Evolutionary conservation across 2,797 vertebrate genomes (phyloP), one percentile per base, ranked within the genome.

Genomic region (Lepidocolaptes lacrymiger): DNA sequence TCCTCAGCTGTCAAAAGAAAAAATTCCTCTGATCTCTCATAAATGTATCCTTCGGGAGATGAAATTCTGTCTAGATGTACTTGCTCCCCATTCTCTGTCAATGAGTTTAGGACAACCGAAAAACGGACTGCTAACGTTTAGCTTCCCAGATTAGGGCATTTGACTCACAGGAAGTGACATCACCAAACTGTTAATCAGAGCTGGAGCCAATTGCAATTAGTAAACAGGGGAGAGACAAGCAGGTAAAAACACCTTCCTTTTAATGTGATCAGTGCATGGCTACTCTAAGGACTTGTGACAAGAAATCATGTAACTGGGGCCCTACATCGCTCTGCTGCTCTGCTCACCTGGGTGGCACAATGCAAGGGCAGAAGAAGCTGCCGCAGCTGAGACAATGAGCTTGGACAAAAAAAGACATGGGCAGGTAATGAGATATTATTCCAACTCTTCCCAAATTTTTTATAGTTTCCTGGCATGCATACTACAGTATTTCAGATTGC

Each of bases 261-360:
- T 41, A 12, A 2, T 17, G 10, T 56, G 44, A 43, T 59, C 51
- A 58, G 37, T 5, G 4, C 41, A 36, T 43, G 37, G 9, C 14
- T 58, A 19, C 34, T 6, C 24, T 54, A n/a, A 69, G 43, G 28
- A 52, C 69, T 91, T 0, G 0, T 58, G 37, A 58, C 16, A 59
- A 66, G 41, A 56, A 55, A 68, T 78, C 8, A 15, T 23, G 10
- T 26, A 15, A 21, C 9, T 73, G 36, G 15, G 7, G 14, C 48
- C 27, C 15, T 82, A 23, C 24, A 20, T 12, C n/a, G 34, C 32
- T 81, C 18, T 62, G 37, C 24, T 54, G 36, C 49, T 68, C 41
- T 85, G 43, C 48, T 41, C 23, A 46, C 26, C 23, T 39, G 26
- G 6, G 39, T 43, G 67, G n/a, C 74, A 71, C 13, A 28, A 6